phyloP scores from a whole-genome alignment of 2,113 vertebrate species.

The Tympanuchus pallidicinctus region DNA sequence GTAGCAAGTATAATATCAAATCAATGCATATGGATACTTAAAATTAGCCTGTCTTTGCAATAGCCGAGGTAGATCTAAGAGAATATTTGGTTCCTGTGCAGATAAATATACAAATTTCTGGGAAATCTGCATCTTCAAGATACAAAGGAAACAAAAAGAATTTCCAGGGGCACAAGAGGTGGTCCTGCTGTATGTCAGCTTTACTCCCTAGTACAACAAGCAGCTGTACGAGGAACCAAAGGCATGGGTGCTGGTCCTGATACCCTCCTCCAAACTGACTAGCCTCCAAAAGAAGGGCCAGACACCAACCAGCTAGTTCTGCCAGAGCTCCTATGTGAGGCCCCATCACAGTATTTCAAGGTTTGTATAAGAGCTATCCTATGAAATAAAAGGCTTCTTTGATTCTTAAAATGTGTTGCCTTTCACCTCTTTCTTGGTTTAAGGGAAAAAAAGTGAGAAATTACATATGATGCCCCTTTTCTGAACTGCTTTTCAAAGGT shows the following conservation, averaged over 20 bases:
- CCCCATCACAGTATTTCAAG: background rate
- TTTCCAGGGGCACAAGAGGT: background rate
- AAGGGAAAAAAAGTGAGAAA: background rate
- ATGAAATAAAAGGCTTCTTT: background rate
- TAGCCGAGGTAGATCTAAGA: background rate
- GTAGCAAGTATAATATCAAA: background rate
- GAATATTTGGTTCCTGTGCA: background rate
- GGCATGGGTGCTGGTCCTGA: background rate
- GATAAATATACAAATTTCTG: background rate
- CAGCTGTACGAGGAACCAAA: background rate
- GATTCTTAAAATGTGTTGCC: background rate
- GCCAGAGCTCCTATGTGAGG: background rate
- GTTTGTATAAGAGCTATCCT: background rate
- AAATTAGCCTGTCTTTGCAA: background rate
- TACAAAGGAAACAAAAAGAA: background rate
- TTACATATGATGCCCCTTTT: background rate
- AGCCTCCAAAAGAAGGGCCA: background rate
- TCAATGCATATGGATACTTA: background rate
- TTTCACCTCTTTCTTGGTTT: background rate
- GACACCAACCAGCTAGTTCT: background rate
- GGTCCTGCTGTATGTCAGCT: background rate
- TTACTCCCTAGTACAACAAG: background rate
- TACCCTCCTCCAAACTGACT: background rate
- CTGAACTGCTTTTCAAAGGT: conserved; percentile 20
- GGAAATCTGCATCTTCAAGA: background rate